A percentile compares a stretch with the other conserved stretches of the same genome.
Evolutionary conservation across 2,888 invertebrate species (phyloP).

Genomic region (Drosophila nigricruria): DNA sequence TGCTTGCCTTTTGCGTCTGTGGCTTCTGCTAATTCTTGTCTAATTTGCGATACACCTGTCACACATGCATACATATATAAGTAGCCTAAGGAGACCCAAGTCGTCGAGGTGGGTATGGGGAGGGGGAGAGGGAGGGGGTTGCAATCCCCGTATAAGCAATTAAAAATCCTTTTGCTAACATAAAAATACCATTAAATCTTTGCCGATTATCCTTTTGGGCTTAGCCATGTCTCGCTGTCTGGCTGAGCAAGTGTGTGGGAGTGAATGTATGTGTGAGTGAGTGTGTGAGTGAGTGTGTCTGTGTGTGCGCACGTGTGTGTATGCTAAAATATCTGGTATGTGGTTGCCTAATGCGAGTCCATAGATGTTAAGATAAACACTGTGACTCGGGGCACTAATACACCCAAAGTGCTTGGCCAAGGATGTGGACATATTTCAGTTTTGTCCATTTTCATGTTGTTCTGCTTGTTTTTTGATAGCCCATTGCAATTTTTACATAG

Average conservation of each 20-base stretch:
- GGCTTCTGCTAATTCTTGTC: slow-evolving; percentile 57
- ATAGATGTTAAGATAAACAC: slow-evolving; percentile 60
- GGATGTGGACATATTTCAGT: slow-evolving; percentile 52
- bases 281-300: neutral
- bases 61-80: slow-evolving; percentile 41
- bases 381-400: slow-evolving; percentile 47
- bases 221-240: slow-evolving; percentile 24
- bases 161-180: slow-evolving; percentile 77
- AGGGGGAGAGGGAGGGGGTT: neutral
- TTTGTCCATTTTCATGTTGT: slow-evolving; percentile 48
- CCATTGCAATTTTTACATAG: slow-evolving; percentile 74
- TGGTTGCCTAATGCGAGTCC: slow-evolving; percentile 35
- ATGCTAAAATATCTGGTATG: slow-evolving; percentile 24
- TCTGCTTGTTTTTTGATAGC: slow-evolving; percentile 60
- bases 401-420: slow-evolving; percentile 49
- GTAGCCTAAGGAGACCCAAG: slow-evolving; percentile 14
- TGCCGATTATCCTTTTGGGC: slow-evolving; percentile 64
- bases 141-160: slow-evolving; percentile 55
- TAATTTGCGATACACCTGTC: slow-evolving; percentile 70
- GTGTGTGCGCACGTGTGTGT: slow-evolving; percentile 9
- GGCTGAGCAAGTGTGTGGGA: neutral
- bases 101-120: neutral
- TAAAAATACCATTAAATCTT: slow-evolving; percentile 76
- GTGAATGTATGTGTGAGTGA: too few species aligned
- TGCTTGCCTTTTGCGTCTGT: slow-evolving; percentile 19